Conservation (phyloP, 1,140 invertebrate genomes). For the Drosophila suzukii region DNA sequence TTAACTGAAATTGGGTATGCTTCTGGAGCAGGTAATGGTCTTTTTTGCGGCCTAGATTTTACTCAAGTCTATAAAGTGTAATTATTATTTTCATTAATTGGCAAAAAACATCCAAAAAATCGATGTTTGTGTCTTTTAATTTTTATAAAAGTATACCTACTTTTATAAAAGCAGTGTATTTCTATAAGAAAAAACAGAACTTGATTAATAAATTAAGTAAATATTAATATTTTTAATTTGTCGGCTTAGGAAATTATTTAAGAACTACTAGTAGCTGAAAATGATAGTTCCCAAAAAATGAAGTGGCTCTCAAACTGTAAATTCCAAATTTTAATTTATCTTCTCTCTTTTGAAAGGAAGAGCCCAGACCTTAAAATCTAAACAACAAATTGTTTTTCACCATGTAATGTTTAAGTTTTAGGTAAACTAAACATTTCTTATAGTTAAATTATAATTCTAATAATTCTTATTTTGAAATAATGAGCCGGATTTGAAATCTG, state of each 20-base stretch:
- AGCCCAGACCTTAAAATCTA: too few relatives aligned
- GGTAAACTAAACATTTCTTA: too few relatives aligned
- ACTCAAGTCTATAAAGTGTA: conserved; percentile 5
- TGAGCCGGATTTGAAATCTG: background rate
- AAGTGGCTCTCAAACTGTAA: conserved; percentile 32
- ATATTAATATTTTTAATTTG: too few relatives aligned
- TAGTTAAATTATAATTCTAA: background rate
- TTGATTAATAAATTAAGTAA: too few relatives aligned
- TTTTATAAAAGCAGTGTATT: too few relatives aligned
- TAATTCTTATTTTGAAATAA: background rate
- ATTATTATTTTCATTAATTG: conserved; percentile 12
- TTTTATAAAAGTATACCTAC: background rate
- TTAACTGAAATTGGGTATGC: conserved; percentile 3
- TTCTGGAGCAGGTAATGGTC: background rate
- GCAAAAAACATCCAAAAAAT: background rate
- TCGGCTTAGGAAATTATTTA: background rate
- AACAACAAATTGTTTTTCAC: too few relatives aligned
- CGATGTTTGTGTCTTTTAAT: background rate
- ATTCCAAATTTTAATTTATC: background rate
- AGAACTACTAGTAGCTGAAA: conserved; percentile 18
- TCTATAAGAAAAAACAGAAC: too few relatives aligned
- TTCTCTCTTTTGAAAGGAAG: background rate
- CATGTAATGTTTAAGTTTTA: too few relatives aligned
- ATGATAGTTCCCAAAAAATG: conserved; percentile 4
- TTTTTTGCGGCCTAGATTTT: background rate